Base-by-base conservation (phyloP, 2,113 vertebrate genomes). In the Serinus canaria region DNA sequence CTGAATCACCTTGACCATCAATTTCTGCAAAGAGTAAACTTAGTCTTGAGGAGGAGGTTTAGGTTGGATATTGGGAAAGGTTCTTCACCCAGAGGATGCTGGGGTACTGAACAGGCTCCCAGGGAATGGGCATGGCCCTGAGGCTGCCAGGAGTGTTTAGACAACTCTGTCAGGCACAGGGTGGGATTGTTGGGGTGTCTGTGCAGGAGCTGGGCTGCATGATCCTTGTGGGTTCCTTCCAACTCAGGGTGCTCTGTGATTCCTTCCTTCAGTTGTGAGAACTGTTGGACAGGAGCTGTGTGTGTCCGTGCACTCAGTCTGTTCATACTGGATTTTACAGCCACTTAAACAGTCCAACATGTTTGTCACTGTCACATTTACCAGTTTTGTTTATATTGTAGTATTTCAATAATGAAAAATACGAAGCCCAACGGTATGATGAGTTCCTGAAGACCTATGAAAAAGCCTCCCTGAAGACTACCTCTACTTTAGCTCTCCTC, bases 401-500 rank as follows among this genome's bases (percentile, higher is more conserved):
- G 99, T 99, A 99, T 97, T 99, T 99, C 98, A 99, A 99, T 97
- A 99, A 99, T 83, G 99, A 99, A 95, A 99, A 98, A 81, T 99
- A 99, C 9, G 99, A 99, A 98, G 99, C 99, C 46, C 98, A 99
- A 56, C 98, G 97, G 86, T 99, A 99, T 60, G 99, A 99, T 93
- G 97, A 96, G 44, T 99, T 97, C 97, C 96, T 99, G 97, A 99
- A 99, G 97, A 97, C 64, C 11, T 99, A 99, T 79, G 99, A 99
- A 95, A 98, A 97, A 5, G 97, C 99, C 27, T 99, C 99, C 33
- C 95, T 99, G 96, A 99, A 99, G 98, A 99, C 99, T 96, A 99
- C 99, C 69, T 97, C 98, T 23, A 99, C 99, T 6, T 97, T 99
- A 47, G 99, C 99, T 96, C 97, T 99, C 97, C 98, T 99, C 70